Evolutionary conservation across 2,797 vertebrate species (phyloP), one percentile per base, ranked within the genome.

Genomic region (Uromys caudimaculatus): DNA sequence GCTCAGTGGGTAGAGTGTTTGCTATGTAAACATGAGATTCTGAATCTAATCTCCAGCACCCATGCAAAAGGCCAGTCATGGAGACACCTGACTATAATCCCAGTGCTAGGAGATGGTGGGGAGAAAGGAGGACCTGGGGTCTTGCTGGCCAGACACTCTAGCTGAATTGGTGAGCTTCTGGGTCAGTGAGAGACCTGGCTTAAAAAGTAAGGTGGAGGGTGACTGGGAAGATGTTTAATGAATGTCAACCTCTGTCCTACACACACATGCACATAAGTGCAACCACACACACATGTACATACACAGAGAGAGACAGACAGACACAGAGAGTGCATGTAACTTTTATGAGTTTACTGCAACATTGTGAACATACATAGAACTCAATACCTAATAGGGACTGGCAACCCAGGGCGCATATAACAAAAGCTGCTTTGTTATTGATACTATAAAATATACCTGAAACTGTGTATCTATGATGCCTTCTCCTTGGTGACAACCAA

Each of bases 381-480:
- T 94, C 94, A 94, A 21, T 21, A 83, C 58, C 58, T 84, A 64
- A 3, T 50, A 32, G 62, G 64, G 4, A 19, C 29, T 27, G 23
- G 50, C 29, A 64, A 94, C 2, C 62, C 38, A 78, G 4, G 8
- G 0, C 71, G 54, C 38, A 92, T 41, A 89, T 54, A 73, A 71
- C 12, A 71, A 44, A 96, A 82, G 54, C 21, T 44, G 58, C 11
- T 82, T 90, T 94, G 27, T 94, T 95, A 44, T 19, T 83, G 69
- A 75, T 27, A 64, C 54, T 84, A 96, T 60, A 93, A 95, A 88
- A 64, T 29, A 23, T 24, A 60, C 82, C 93, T 89, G 64, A 94
- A 92, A 93, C 67, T 85, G 88, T 93, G 47, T 86, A 86, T 38
- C 94, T 62, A 83, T 29, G 58, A n/a, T 83, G 35, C 89, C 69